phyloP scores from a whole-genome alignment of 1,140 invertebrate species.

The Schlechtendalia chinensis region DNA sequence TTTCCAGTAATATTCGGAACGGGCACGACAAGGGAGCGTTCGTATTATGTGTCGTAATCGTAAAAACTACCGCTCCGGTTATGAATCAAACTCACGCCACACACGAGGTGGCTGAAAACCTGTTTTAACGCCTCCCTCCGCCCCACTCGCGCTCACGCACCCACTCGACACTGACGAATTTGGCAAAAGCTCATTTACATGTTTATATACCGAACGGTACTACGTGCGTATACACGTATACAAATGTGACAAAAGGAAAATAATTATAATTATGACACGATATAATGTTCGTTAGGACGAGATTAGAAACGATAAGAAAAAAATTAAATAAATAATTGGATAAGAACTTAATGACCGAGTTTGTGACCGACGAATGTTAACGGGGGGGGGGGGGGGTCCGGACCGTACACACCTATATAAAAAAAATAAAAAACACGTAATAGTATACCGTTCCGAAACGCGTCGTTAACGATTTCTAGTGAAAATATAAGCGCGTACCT shows the following conservation, averaged over 20 bases:
- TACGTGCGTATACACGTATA: background rate
- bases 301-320: conserved; percentile 7
- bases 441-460: too few species aligned
- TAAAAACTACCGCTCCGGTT: conserved; percentile 23
- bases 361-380: background rate
- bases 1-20: conserved; percentile 20
- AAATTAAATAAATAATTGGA: conserved; percentile 3
- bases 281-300: background rate
- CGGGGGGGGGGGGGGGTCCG: too few species aligned
- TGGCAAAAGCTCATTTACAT: conserved; percentile 29
- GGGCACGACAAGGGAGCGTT: conserved; percentile 9
- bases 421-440: too few species aligned
- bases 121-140: conserved; percentile 23
- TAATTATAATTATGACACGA: background rate
- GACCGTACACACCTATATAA: too few species aligned
- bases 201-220: background rate
- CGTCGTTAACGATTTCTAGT: too few species aligned
- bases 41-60: conserved; percentile 4
- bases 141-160: too few species aligned
- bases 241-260: background rate
- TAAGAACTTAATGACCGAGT: conserved; percentile 5
- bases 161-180: background rate
- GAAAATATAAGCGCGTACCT: too few species aligned
- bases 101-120: conserved; percentile 36
- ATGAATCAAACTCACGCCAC: conserved; percentile 31